These are phyloP conservation scores for Diplolepis rosae DNA, from an alignment of 2,888 invertebrate species.

Conservation along the genomic window DNA sequence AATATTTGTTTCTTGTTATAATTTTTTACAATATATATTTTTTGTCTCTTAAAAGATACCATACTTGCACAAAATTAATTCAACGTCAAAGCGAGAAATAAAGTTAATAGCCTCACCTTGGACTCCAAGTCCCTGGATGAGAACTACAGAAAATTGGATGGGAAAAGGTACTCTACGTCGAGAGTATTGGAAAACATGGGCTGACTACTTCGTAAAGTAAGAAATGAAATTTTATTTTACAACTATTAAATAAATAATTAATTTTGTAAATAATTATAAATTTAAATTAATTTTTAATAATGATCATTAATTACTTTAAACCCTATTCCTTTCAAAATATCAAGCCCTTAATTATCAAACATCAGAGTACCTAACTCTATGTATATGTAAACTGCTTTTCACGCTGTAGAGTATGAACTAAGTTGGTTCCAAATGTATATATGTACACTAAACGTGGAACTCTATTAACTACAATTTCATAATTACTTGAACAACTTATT, in stretches of 20 bases:
- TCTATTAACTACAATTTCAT: no score
- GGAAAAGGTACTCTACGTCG: slow-evolving; percentile 65
- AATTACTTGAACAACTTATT: no score
- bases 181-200: slow-evolving; percentile 85
- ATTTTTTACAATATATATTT: no score
- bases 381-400: background rate
- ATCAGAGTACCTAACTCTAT: background rate
- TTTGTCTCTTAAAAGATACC: slow-evolving; percentile 73
- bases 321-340: background rate
- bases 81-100: slow-evolving; percentile 71
- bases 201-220: slow-evolving; percentile 83
- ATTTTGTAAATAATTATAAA: no score
- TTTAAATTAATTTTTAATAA: background rate
- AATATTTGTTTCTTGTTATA: background rate
- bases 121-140: slow-evolving; percentile 84
- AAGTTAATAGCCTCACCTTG: slow-evolving; percentile 78
- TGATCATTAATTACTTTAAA: background rate
- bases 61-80: slow-evolving; percentile 74
- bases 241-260: background rate
- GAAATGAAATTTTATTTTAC: background rate
- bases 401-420: background rate
- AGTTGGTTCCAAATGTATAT: slow-evolving; percentile 1
- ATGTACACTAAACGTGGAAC: background rate
- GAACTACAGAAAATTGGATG: slow-evolving; percentile 67
- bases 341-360: background rate